phyloP scores from a whole-genome alignment of 2,888 invertebrate genomes.

The Carabus problematicus region DNA sequence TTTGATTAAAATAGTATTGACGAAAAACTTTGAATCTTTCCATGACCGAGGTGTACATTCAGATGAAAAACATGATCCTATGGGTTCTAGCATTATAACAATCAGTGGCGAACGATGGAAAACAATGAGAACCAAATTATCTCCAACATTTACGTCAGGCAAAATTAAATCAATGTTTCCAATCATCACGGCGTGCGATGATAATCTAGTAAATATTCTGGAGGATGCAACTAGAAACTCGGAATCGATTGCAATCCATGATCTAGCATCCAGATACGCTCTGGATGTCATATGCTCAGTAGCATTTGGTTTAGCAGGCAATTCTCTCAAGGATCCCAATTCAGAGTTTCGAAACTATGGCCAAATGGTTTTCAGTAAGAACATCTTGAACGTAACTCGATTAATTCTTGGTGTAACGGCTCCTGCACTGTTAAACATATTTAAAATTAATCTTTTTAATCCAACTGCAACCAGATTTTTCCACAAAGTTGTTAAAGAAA shows the following conservation, averaged over 20 bases:
- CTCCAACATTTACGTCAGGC: slow-evolving; percentile 61
- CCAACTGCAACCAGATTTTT: too few relatives aligned
- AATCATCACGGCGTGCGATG: slow-evolving; percentile 54
- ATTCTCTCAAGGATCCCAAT: too few relatives aligned
- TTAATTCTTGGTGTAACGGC: neutral
- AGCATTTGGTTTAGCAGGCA: slow-evolving; percentile 54
- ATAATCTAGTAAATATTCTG: slow-evolving; percentile 48
- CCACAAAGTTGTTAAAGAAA: too few relatives aligned
- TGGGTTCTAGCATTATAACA: slow-evolving; percentile 54
- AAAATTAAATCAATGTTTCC: slow-evolving; percentile 61
- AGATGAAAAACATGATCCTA: slow-evolving; percentile 54
- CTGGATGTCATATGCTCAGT: slow-evolving; percentile 55
- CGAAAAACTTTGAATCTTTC: slow-evolving; percentile 6
- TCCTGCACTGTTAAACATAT: slow-evolving; percentile 4
- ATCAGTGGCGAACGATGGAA: slow-evolving; percentile 60
- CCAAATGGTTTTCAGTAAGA: slow-evolving; percentile 46
- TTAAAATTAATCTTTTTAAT: slow-evolving; percentile 33
- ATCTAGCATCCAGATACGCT: slow-evolving; percentile 48
- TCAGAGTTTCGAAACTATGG: slow-evolving; percentile 52
- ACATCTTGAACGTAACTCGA: slow-evolving; percentile 39
- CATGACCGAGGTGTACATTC: slow-evolving; percentile 12
- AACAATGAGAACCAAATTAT: slow-evolving; percentile 58
- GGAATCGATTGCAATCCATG: slow-evolving; percentile 43
- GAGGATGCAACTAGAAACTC: slow-evolving; percentile 23
- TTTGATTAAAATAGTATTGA: slow-evolving; percentile 50